Percentiles rank a stretch among this genome's conserved stretches.
These are phyloP conservation scores for Tragelaphus oryx DNA, from an alignment of 2,797 vertebrate genomes.

Conservation along the genomic window DNA sequence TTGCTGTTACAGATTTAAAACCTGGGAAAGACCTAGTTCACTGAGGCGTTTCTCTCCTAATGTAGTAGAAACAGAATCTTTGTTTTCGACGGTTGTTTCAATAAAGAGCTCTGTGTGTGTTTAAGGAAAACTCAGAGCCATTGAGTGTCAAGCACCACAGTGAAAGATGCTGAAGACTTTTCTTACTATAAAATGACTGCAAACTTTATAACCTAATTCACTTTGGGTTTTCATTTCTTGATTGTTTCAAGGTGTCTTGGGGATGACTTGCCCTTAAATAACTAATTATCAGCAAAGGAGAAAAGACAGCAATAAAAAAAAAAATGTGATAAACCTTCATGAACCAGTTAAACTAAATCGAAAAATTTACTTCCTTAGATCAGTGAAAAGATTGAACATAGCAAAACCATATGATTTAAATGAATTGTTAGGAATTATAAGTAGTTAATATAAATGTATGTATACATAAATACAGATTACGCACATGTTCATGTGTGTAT, in stretches of 20 bases:
- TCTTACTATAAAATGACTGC: constrained; percentile 4
- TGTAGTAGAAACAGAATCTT: constrained; percentile 37
- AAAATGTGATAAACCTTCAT: constrained; percentile 59
- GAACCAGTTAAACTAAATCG: constrained; percentile 47
- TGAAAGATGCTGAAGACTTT: constrained; percentile 19
- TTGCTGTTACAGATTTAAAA: constrained; percentile 61
- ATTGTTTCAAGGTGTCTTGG: constrained; percentile 25
- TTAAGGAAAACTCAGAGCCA: constrained; percentile 24
- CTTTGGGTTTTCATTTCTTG: constrained; percentile 53
- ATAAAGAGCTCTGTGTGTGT: constrained; percentile 40
- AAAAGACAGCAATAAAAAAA: constrained; percentile 47
- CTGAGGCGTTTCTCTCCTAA: constrained; percentile 48
- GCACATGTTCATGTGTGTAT: neutral
- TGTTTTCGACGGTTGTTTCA: constrained; percentile 49
- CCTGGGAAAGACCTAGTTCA: constrained; percentile 47
- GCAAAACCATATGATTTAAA: constrained; percentile 68
- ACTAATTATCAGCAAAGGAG: constrained; percentile 64
- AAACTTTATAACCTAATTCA: constrained; percentile 73
- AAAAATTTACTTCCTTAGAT: constrained; percentile 61
- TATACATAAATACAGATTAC: fast-evolving
- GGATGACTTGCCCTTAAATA: constrained; percentile 63
- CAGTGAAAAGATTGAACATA: constrained; percentile 64
- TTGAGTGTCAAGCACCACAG: neutral
- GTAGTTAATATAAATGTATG: constrained; percentile 71
- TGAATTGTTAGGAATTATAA: constrained; percentile 72